Evolutionary conservation across 2,888 invertebrate species (phyloP), one percentile per base, ranked within the genome.

Genomic region (Peribatodes rhomboidaria): DNA sequence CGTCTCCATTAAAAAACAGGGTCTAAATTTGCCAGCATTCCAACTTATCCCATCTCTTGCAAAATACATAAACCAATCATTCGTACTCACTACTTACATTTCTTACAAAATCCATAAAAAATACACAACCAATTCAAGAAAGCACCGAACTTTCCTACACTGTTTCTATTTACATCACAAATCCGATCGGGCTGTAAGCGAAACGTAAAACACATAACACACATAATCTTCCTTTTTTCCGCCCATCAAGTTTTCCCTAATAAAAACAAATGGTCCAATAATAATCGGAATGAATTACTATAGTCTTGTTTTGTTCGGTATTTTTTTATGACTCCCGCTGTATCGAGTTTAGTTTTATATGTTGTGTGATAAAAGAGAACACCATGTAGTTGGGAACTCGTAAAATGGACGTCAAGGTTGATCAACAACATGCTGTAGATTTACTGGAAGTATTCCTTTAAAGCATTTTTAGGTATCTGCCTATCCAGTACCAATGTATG

Each of bases 221-320:
- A 68, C 70, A 71, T 71, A 71, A 68, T 69, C 68, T 73, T 61
- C 73, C 70, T 72, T 74, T n/a, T 69, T 74, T 65, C 72, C 74
- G 62, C 72, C 76, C 81, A 83, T 85, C 80, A 85, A 80, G 75
- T 79, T 76, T 72, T 76, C 75, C 70, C 78, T 82, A 79, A 84
- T 89, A 90, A 90, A 89, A 88, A 73, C 82, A 86, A 89, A 90
- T 87, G 88, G 78, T 65, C 81, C 90, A 85, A 86, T 86, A 76
- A 87, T 87, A 89, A 88, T 86, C 78, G 78, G 80, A 73, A 79
- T 80, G 81, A 81, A 83, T 82, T 78, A 82, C 79, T 82, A 79
- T 78, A 80, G 83, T 82, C 80, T 82, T 88, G 86, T 87, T 69
- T 71, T 71, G 65, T 69, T 72, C 67, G 75, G 72, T 70, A 78